Conservation (phyloP, 2,113 vertebrate genomes). For the Scomber scombrus region DNA sequence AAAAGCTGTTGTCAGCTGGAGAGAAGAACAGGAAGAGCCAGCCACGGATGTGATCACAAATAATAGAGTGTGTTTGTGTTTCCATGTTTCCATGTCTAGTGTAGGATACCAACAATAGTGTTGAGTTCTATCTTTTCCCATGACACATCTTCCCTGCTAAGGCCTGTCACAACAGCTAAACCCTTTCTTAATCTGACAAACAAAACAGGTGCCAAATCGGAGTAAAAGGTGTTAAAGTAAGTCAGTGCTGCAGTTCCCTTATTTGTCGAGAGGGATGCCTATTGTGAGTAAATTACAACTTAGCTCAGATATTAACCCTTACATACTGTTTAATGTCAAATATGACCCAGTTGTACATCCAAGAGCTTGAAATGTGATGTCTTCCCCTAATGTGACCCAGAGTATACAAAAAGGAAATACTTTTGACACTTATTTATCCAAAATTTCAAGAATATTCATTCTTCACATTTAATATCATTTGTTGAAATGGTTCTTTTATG, state of each 20-base stretch:
- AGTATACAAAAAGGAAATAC: no score
- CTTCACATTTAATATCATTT: no score
- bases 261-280: not conserved
- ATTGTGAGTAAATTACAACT: not conserved
- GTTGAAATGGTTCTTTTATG: no score
- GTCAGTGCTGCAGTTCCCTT: no score
- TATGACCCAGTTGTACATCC: no score
- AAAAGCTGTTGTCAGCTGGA: conserved; percentile 23
- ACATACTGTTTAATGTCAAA: no score
- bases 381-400: no score
- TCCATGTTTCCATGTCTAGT: not conserved
- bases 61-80: not conserved
- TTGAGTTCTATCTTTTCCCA: not conserved
- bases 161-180: not conserved
- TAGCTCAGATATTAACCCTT: not conserved
- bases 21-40: not conserved
- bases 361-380: no score
- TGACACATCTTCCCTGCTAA: not conserved
- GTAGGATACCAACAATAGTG: not conserved
- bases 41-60: not conserved
- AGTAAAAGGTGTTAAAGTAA: not conserved
- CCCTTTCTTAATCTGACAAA: not conserved
- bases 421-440: no score
- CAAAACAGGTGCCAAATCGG: no score
- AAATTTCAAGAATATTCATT: no score